Evolutionary conservation across 2,113 vertebrate genomes (phyloP).

Genomic region (Rhineura floridana): DNA sequence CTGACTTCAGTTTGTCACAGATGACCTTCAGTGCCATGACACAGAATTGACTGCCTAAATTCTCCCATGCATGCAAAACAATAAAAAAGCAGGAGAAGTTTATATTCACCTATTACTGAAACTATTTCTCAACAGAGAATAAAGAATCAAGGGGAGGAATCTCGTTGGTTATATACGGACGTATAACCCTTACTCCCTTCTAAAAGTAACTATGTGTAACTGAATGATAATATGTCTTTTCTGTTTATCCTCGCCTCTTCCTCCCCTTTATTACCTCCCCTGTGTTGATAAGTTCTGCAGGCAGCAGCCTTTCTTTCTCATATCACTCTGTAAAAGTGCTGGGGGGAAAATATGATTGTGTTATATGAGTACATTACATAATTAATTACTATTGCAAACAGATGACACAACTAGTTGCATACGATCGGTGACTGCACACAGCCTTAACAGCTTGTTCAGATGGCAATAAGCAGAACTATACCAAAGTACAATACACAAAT

Average conservation of each 20-base stretch:
- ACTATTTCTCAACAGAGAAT: neutral
- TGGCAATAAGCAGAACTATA: neutral
- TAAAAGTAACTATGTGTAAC: neutral
- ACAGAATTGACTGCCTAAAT: neutral
- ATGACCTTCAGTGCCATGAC: too few relatives aligned
- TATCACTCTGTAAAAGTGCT: neutral
- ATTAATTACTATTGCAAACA: neutral
- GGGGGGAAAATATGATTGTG: neutral
- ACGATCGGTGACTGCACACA: neutral
- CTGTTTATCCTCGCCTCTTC: neutral
- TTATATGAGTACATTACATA: neutral
- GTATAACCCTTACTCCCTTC: neutral
- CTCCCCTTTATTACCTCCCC: neutral
- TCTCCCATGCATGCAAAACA: neutral
- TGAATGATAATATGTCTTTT: neutral
- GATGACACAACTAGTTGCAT: neutral
- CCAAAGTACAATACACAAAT: neutral
- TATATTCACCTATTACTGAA: neutral
- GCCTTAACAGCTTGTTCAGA: neutral
- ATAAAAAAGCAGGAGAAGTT: neutral
- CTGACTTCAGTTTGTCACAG: too few relatives aligned
- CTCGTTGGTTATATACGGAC: neutral
- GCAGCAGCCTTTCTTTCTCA: fast-evolving
- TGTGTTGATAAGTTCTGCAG: neutral
- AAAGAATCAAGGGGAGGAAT: neutral